A percentile compares a stretch with the other conserved stretches of the same genome.
phyloP scores from a whole-genome alignment of 2,113 vertebrate species.

The Craseonycteris thonglongyai region DNA sequence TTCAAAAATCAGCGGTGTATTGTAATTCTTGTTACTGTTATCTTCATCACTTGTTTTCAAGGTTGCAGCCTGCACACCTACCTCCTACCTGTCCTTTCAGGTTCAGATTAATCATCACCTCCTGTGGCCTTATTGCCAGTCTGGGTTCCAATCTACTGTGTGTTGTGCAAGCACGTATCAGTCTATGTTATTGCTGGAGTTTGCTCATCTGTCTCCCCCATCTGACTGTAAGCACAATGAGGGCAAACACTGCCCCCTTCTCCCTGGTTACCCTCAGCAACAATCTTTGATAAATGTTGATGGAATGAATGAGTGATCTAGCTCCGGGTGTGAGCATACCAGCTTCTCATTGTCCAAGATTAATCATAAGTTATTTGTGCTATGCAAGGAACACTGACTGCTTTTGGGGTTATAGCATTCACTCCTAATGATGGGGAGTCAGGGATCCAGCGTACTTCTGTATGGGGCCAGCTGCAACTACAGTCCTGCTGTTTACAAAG shows the following conservation, averaged over 20 bases:
- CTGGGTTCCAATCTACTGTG: background rate
- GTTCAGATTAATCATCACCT: background rate
- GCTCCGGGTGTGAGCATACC: too few species aligned
- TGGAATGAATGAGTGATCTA: background rate
- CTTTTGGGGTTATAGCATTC: background rate
- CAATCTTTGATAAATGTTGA: too few species aligned
- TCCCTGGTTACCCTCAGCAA: background rate
- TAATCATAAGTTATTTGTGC: background rate
- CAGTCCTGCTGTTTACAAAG: background rate
- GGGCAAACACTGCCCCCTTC: background rate
- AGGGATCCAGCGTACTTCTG: background rate
- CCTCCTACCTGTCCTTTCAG: background rate
- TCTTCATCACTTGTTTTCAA: background rate
- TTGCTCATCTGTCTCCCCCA: too few species aligned
- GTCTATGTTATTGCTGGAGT: too few species aligned
- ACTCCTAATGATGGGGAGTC: background rate
- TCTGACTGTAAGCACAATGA: background rate
- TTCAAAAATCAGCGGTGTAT: background rate
- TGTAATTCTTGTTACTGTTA: accelerated
- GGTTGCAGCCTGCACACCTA: background rate
- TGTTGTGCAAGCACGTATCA: background rate
- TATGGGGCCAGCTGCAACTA: too few species aligned
- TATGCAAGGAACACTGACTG: background rate
- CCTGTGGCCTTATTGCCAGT: background rate
- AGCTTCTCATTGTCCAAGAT: background rate